phyloP scores from a whole-genome alignment of 2,797 vertebrate species.

The Heteromormyrus szaboi region DNA sequence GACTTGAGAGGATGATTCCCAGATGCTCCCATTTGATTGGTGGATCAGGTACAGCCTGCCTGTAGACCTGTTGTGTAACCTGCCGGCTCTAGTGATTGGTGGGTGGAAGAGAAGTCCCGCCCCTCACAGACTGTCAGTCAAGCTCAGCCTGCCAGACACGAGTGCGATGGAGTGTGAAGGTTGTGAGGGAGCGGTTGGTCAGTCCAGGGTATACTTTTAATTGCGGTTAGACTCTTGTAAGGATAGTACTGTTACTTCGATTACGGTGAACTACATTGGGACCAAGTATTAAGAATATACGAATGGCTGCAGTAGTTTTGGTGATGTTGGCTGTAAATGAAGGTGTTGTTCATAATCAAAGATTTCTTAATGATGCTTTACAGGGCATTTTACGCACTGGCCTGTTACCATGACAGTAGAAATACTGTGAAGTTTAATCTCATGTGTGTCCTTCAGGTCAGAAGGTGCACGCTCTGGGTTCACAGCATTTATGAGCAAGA shows the following conservation, averaged over 20 bases:
- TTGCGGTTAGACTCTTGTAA: background rate
- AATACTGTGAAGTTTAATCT: background rate
- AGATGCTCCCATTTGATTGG: background rate
- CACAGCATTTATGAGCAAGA: background rate
- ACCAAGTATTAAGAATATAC: background rate
- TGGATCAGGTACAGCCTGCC: conserved; percentile 44
- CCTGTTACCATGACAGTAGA: background rate
- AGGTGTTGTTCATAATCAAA: background rate
- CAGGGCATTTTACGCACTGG: background rate
- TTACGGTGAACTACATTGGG: background rate
- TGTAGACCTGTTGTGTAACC: conserved; percentile 68
- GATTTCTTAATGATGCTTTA: background rate
- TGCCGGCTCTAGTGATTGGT: conserved; percentile 23
- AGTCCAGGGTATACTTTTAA: background rate
- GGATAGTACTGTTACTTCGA: background rate
- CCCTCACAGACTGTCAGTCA: background rate
- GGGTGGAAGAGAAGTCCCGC: background rate
- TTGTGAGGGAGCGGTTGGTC: background rate
- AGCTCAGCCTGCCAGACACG: background rate
- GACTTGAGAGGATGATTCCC: background rate
- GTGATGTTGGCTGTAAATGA: background rate
- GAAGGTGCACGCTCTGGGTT: background rate
- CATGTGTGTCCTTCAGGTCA: background rate
- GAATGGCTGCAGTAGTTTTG: background rate
- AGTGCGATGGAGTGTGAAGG: background rate